Evolutionary conservation across 2,113 vertebrate genomes (phyloP), one percentile per base, ranked within the genome.

Genomic region (Muntiacus reevesi): DNA sequence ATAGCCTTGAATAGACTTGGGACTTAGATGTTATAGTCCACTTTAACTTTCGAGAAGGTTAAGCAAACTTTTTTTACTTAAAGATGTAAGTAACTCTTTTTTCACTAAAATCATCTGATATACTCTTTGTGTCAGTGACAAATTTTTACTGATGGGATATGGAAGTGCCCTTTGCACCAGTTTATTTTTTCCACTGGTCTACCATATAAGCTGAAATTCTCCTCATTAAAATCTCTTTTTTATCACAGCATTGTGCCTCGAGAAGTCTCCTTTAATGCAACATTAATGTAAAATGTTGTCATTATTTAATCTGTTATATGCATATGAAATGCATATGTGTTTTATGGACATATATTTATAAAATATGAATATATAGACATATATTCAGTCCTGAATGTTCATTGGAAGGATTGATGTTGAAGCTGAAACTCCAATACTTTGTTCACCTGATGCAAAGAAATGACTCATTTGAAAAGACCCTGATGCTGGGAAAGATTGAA

Each of bases 1-100:
- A 95, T 86, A 96, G 0, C 85, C 98, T 96, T 97, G 30, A 96
- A 74, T n/a, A 95, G 89, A 97, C 54, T 60, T 92, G 82, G 57
- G 23, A 71, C 84, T 82, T 92, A 95, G 54, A 96, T 57, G 47
- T 30, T 89, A 13, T 54, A 36, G 28, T 88, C 27, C 19, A 64
- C 52, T 95, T 93, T 96, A 88, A 92, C 79, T 55, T 84, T 36
- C 23, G 67, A 40, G 67, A 71, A 71, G 23, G n/a, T 71, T 12
- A 40, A 40, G 17, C 5, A 40, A 71, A 40, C 10, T 12, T 40
- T 40, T 71, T 71, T 71, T 23, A 40, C 5, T 71, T 40, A 71
- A 71, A 94, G 25, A 79, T 95, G 91, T 87, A 89, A 95, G 33
- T 96, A 28, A 33, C 82, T 82, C n/a, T 93, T 88, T 84, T 55